phyloP scores from a whole-genome alignment of 2,888 invertebrate species.

The Tethea ocularis region DNA sequence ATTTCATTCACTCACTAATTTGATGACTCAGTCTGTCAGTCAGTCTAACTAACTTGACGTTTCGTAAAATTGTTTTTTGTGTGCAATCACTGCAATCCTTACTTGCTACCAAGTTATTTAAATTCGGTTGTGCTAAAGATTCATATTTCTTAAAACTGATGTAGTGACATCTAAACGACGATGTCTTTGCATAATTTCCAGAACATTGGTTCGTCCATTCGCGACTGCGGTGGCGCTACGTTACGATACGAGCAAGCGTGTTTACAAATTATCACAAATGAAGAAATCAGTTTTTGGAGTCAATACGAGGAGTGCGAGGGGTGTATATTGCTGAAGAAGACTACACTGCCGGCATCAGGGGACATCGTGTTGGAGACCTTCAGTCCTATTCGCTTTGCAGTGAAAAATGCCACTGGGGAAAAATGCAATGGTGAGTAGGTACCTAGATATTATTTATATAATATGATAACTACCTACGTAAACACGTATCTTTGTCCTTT shows the following conservation, averaged over 20 bases:
- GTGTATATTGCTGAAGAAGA: conserved; percentile 56
- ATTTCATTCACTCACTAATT: not conserved
- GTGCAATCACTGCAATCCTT: not conserved
- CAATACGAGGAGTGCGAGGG: conserved; percentile 77
- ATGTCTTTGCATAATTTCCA: conserved; percentile 66
- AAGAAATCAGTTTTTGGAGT: conserved; percentile 64
- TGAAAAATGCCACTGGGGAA: conserved; percentile 48
- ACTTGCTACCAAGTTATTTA: not conserved
- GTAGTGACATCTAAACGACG: conserved; percentile 39
- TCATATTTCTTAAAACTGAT: conserved; percentile 39
- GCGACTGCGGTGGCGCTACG: conserved; percentile 60
- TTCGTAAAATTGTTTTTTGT: conserved; percentile 41
- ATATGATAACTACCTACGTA: conserved; percentile 18
- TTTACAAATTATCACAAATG: conserved; percentile 63
- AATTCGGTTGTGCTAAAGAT: conserved; percentile 10
- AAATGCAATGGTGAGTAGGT: conserved; percentile 67
- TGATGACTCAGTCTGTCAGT: not conserved
- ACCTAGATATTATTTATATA: conserved; percentile 21
- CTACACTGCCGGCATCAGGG: conserved; percentile 40
- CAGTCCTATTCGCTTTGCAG: conserved; percentile 63
- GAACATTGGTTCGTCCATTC: conserved; percentile 68
- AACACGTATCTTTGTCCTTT: conserved; percentile 5
- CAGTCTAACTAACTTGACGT: conserved; percentile 10
- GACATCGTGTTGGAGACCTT: conserved; percentile 57
- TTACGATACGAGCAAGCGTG: conserved; percentile 75